phyloP scores from a whole-genome alignment of 2,797 vertebrate genomes.

The Vespertilio murinus region DNA sequence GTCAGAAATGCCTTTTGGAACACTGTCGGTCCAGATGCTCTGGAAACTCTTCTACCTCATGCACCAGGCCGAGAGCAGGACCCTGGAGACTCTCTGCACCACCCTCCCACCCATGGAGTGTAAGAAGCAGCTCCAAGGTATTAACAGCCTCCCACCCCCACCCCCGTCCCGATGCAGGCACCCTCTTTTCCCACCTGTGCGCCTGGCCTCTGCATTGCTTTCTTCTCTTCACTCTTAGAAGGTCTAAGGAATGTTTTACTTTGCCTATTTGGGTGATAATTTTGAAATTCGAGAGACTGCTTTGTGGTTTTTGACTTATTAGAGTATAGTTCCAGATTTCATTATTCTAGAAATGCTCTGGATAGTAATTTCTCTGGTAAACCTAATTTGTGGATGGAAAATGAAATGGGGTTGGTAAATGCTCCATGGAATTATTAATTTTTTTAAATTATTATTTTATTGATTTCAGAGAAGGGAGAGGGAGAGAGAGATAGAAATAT shows the following conservation, averaged over 20 bases:
- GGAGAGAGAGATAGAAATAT: no score
- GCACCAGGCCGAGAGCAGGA: constrained; percentile 91
- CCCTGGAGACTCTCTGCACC: constrained; percentile 85
- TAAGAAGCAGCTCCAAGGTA: constrained; percentile 91
- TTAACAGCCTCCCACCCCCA: no score
- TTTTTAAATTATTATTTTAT: no score
- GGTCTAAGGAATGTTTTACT: background rate
- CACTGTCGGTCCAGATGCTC: constrained; percentile 93
- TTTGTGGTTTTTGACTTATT: background rate
- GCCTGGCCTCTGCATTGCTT: background rate
- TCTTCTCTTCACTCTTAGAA: background rate
- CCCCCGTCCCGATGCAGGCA: fast-evolving
- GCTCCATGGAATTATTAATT: background rate
- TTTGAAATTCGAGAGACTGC: background rate
- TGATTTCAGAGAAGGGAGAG: no score
- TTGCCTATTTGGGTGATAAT: background rate
- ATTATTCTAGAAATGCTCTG: background rate
- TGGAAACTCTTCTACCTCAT: constrained; percentile 97
- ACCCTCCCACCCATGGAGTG: constrained; percentile 84
- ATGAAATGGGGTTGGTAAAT: constrained; percentile 21
- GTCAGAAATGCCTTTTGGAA: constrained; percentile 98
- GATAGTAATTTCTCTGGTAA: constrained; percentile 17
- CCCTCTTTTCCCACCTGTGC: fast-evolving
- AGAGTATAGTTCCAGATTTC: background rate
- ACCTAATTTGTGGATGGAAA: background rate